These are phyloP conservation scores for Simalia tracyae DNA, from an alignment of 2,797 vertebrate species.

Conservation along the genomic window DNA sequence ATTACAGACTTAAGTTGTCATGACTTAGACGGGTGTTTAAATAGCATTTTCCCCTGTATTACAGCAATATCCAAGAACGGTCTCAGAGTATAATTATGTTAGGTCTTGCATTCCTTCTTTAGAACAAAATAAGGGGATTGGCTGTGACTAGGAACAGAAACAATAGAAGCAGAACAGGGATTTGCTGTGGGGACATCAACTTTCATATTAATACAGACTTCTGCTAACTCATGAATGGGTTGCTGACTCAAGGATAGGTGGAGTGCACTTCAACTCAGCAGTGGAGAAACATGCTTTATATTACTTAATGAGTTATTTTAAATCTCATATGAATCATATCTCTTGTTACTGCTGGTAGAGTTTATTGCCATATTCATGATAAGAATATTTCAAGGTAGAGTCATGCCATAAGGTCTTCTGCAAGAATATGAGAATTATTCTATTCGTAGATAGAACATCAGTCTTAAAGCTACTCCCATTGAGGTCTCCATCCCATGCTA, in stretches of 20 bases:
- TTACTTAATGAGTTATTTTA: not conserved
- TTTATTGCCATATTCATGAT: not conserved
- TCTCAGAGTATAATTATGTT: not conserved
- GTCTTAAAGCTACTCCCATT: not conserved
- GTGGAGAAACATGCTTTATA: not conserved
- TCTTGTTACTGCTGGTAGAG: not conserved
- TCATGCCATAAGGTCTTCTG: not conserved
- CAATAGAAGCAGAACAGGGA: not conserved
- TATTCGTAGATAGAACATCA: not conserved
- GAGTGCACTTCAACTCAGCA: not conserved
- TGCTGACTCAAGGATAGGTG: not conserved
- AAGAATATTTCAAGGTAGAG: not conserved
- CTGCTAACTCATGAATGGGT: not conserved
- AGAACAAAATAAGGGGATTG: not conserved
- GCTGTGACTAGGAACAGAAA: not conserved
- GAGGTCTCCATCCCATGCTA: not conserved
- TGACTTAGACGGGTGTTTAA: not conserved
- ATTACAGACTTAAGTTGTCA: not conserved
- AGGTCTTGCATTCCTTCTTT: not conserved
- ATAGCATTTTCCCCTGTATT: not conserved
- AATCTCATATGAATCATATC: not conserved
- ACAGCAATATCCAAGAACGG: not conserved
- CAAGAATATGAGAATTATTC: not conserved
- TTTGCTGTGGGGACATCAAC: not conserved
- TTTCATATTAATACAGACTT: not conserved